These are phyloP conservation scores for Rostratula benghalensis DNA, from an alignment of 2,113 vertebrate species.

Conservation along the genomic window DNA sequence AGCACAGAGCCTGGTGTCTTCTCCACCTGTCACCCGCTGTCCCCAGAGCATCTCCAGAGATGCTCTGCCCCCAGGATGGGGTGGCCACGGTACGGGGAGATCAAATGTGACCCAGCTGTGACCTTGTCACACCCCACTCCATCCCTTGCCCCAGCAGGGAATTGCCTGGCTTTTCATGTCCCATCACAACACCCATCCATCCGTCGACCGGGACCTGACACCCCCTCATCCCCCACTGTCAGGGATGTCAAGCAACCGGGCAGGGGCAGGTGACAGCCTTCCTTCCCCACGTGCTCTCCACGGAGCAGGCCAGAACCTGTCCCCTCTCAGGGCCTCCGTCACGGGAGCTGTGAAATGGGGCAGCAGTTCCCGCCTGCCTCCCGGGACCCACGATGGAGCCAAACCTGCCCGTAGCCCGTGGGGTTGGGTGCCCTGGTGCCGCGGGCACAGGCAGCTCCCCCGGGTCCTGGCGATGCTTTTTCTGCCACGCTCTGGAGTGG, in stretches of 20 bases:
- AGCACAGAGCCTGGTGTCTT: not conserved
- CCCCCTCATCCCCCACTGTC: not conserved
- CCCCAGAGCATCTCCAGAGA: not conserved
- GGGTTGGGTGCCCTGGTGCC: not conserved
- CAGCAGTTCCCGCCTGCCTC: not conserved
- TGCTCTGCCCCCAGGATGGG: not conserved
- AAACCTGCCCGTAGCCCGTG: not conserved
- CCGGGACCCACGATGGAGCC: fast-evolving
- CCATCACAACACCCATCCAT: not conserved
- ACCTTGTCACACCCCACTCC: not conserved
- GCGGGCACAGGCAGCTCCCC: not conserved
- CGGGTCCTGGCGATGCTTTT: not conserved
- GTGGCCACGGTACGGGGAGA: not conserved
- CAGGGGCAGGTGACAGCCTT: not conserved
- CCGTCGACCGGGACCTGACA: too few species aligned
- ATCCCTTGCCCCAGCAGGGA: not conserved
- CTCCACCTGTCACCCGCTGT: fast-evolving
- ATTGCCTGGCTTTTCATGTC: not conserved
- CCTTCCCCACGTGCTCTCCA: not conserved
- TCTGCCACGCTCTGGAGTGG: not conserved
- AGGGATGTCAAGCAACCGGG: not conserved
- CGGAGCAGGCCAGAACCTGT: not conserved
- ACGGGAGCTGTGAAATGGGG: not conserved
- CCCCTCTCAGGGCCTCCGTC: not conserved
- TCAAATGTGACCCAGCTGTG: not conserved